Conservation (phyloP, 1,140 invertebrate species). For the Ctenoplectra terminalis region DNA sequence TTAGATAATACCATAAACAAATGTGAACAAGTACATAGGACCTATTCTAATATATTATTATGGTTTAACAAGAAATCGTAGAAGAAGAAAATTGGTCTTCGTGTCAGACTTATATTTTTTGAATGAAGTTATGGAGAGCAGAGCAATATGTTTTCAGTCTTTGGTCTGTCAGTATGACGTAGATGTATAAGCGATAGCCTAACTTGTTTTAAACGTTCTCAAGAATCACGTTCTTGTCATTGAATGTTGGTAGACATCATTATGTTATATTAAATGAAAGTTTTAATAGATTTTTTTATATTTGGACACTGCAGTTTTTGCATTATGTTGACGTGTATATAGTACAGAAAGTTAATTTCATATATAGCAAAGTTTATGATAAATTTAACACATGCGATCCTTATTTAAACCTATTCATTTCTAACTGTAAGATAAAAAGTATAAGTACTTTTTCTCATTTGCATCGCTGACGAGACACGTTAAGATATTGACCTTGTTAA, state of each 20-base stretch:
- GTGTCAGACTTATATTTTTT: constrained; percentile 80
- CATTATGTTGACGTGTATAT: constrained; percentile 53
- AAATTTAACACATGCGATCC: constrained; percentile 53
- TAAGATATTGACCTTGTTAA: constrained; percentile 52
- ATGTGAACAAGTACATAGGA: constrained; percentile 77
- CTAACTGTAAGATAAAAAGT: constrained; percentile 44
- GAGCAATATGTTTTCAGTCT: constrained; percentile 76
- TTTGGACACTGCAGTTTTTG: constrained; percentile 25
- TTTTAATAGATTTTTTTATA: constrained; percentile 39
- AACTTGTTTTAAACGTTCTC: constrained; percentile 70
- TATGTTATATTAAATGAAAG: constrained; percentile 45
- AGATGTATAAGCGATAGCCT: constrained; percentile 68
- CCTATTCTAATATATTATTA: constrained; percentile 80
- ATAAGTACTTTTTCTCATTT: constrained; percentile 66
- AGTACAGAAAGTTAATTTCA: constrained; percentile 40
- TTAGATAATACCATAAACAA: constrained; percentile 79
- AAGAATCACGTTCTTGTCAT: constrained; percentile 57
- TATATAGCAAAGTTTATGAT: constrained; percentile 33
- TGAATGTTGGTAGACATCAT: constrained; percentile 40
- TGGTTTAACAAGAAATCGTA: constrained; percentile 71
- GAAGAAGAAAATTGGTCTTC: constrained; percentile 72
- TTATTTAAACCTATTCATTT: constrained; percentile 59
- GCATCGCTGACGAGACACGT: constrained; percentile 57
- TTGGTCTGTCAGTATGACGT: constrained; percentile 65
- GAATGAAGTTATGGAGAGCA: constrained; percentile 70